A percentile compares a stretch with the other conserved stretches of the same genome.
phyloP scores from a whole-genome alignment of 2,113 vertebrate genomes.

The Lota lota region DNA sequence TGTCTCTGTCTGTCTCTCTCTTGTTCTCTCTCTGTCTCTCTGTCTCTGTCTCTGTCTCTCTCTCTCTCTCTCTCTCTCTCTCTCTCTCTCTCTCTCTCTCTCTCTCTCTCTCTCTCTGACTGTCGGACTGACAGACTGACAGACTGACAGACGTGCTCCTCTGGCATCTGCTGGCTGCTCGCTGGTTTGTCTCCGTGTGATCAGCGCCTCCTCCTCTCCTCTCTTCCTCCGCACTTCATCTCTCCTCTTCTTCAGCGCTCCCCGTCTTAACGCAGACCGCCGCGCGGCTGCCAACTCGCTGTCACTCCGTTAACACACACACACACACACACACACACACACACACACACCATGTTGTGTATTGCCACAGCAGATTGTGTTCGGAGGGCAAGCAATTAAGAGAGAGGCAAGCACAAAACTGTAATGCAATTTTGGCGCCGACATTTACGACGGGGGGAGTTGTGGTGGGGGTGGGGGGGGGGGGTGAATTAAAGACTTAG shows the following conservation, averaged over 20 bases:
- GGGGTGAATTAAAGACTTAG: constrained; percentile 21
- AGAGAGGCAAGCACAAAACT: constrained; percentile 76
- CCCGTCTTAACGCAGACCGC: constrained; percentile 50
- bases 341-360: constrained; percentile 64
- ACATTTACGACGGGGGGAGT: constrained; percentile 64
- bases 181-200: constrained; percentile 78
- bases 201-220: constrained; percentile 65
- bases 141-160: constrained; percentile 56
- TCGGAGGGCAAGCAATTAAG: constrained; percentile 85
- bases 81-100: background rate
- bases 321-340: too few relatives aligned
- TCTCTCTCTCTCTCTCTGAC: background rate
- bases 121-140: background rate
- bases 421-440: constrained; percentile 81
- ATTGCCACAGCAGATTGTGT: constrained; percentile 85
- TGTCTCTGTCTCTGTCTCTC: background rate
- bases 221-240: constrained; percentile 65
- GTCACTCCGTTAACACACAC: constrained; percentile 73
- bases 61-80: too few relatives aligned
- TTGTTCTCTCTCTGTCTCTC: background rate
- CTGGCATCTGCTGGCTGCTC: constrained; percentile 77
- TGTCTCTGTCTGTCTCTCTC: too few relatives aligned
- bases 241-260: constrained; percentile 29
- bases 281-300: constrained; percentile 74
- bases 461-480: background rate